Percentiles rank a stretch among this genome's conserved stretches.
These are phyloP conservation scores for Zaprionus kolodkinae DNA, from an alignment of 1,140 invertebrate genomes.

Conservation along the genomic window DNA sequence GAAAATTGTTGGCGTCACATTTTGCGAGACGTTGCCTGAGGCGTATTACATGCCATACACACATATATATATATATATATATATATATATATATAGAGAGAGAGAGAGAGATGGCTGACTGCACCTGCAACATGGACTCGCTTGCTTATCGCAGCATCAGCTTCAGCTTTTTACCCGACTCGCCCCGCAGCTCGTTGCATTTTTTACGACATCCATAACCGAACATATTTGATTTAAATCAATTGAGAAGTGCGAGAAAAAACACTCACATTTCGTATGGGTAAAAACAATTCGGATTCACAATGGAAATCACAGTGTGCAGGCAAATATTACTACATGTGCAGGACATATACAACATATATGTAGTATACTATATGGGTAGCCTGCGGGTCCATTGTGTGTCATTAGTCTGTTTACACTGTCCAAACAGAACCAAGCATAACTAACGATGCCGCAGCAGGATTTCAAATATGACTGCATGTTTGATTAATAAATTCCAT, in stretches of 20 bases:
- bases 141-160: neutral
- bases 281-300: neutral
- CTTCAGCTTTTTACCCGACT: neutral
- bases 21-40: neutral
- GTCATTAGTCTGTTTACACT: slow-evolving; percentile 23
- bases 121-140: slow-evolving; percentile 6
- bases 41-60: neutral
- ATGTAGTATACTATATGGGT: neutral
- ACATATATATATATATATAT: no score
- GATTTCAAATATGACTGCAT: slow-evolving; percentile 13
- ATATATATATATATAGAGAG: no score
- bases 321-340: neutral
- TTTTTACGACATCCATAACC: slow-evolving; percentile 18
- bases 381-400: slow-evolving; percentile 20
- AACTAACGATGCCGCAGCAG: slow-evolving; percentile 11
- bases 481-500: slow-evolving; percentile 28
- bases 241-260: slow-evolving; percentile 6
- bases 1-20: slow-evolving; percentile 4
- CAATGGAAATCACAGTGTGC: neutral
- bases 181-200: neutral
- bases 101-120: no score
- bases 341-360: neutral
- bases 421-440: slow-evolving; percentile 10
- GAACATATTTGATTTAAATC: slow-evolving; percentile 31
- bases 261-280: neutral